phyloP scores from a whole-genome alignment of 1,140 invertebrate species.

The Thaumatotibia leucotreta region DNA sequence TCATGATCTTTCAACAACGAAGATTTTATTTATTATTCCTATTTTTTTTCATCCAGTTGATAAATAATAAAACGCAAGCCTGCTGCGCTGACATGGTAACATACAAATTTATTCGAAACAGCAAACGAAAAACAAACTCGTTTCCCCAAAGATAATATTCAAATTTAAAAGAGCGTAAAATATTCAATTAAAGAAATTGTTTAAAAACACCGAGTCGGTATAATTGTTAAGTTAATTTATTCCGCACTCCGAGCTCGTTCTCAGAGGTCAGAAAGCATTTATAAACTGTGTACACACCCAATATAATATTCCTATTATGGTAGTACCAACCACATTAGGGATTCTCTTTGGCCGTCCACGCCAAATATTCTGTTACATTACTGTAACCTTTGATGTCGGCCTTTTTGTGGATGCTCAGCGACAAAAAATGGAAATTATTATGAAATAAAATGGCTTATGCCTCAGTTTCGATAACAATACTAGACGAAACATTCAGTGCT shows the following conservation, averaged over 20 bases:
- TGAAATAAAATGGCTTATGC: background rate
- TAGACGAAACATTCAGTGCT: background rate
- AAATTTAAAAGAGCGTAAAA: background rate
- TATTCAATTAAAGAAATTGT: background rate
- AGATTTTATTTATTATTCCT: no score
- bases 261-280: background rate
- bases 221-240: background rate
- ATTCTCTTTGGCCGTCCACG: constrained; percentile 18
- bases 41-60: background rate
- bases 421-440: background rate
- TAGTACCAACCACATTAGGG: constrained; percentile 16
- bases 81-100: no score
- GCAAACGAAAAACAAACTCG: background rate
- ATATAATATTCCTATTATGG: constrained; percentile 23
- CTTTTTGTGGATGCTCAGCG: constrained; percentile 1
- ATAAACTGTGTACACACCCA: constrained; percentile 5
- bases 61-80: background rate
- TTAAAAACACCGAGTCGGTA: background rate
- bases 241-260: background rate
- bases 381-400: constrained; percentile 21
- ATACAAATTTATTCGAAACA: no score
- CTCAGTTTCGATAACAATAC: background rate
- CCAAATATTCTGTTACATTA: constrained; percentile 23
- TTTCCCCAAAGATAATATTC: background rate
- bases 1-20: no score